Evolutionary conservation across 2,797 vertebrate genomes (phyloP).

Genomic region (Eremophila alpestris): DNA sequence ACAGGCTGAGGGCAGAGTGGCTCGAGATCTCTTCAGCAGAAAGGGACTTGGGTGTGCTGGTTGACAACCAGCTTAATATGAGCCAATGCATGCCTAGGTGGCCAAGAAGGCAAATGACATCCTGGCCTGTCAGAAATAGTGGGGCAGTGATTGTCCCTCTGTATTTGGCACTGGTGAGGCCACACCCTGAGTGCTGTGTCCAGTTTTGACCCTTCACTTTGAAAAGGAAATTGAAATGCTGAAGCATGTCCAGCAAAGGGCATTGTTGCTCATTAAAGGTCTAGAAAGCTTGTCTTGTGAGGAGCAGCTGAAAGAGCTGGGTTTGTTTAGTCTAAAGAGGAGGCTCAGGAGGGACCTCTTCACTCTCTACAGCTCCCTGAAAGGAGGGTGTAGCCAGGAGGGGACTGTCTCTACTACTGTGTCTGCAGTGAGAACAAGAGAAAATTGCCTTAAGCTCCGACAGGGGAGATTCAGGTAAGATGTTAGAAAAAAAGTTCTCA

Average conservation of each 20-base stretch:
- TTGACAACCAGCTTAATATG: neutral
- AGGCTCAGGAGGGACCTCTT: neutral
- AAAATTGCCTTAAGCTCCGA: neutral
- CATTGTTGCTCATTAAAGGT: neutral
- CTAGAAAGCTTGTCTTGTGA: neutral
- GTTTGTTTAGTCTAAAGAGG: neutral
- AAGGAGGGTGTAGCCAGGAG: neutral
- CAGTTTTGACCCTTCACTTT: neutral
- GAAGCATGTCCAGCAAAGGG: neutral
- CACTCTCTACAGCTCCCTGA: neutral
- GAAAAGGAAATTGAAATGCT: neutral
- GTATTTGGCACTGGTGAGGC: neutral
- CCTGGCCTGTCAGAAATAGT: neutral
- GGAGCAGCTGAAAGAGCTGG: neutral
- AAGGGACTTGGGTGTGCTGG: neutral
- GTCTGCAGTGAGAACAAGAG: neutral
- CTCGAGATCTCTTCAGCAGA: neutral
- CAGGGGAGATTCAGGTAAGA: neutral
- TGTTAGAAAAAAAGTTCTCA: neutral
- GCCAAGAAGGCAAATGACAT: neutral
- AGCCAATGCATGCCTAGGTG: fast-evolving
- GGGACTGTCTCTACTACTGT: neutral
- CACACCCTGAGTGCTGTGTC: neutral
- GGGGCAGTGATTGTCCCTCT: neutral
- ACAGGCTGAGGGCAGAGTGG: neutral